A percentile compares a stretch with the other conserved stretches of the same genome.
These are phyloP conservation scores for Drosophila mercatorum DNA, from an alignment of 2,888 invertebrate genomes.

Conservation along the genomic window DNA sequence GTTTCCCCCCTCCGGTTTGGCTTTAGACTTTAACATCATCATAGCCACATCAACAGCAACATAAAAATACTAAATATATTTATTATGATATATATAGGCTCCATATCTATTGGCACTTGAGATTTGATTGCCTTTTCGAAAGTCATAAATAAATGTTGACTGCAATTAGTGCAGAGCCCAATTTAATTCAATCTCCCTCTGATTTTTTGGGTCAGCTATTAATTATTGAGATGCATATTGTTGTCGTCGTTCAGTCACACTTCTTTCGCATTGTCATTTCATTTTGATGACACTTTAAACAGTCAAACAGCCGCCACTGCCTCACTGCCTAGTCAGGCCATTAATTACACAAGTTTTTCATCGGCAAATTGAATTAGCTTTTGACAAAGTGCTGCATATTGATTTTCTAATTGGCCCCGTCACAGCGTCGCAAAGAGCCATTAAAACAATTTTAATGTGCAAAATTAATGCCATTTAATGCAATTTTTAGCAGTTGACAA, in stretches of 20 bases:
- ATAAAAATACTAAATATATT: background rate
- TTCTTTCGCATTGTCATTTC: constrained; percentile 4
- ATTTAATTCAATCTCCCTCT: too few species aligned
- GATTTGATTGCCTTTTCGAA: background rate
- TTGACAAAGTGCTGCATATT: constrained; percentile 75
- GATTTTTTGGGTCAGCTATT: background rate
- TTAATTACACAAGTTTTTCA: constrained; percentile 64
- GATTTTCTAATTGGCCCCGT: constrained; percentile 72
- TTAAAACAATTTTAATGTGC: constrained; percentile 62
- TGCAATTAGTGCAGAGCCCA: background rate
- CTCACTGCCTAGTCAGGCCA: constrained; percentile 20
- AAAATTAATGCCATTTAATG: constrained; percentile 65
- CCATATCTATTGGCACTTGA: background rate
- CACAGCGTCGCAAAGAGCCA: constrained; percentile 47
- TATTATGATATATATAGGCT: background rate
- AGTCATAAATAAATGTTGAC: constrained; percentile 5
- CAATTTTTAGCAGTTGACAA: constrained; percentile 51
- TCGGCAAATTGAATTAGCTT: constrained; percentile 70
- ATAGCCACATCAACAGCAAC: constrained; percentile 10
- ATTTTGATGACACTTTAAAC: constrained; percentile 30
- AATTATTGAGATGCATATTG: constrained; percentile 5
- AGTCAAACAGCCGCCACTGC: background rate
- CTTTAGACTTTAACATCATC: constrained; percentile 12
- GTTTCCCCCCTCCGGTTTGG: background rate
- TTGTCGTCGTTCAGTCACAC: background rate